Evolutionary conservation across 2,113 vertebrate genomes (phyloP), one percentile per base, ranked within the genome.

Genomic region (Argyrosomus japonicus): DNA sequence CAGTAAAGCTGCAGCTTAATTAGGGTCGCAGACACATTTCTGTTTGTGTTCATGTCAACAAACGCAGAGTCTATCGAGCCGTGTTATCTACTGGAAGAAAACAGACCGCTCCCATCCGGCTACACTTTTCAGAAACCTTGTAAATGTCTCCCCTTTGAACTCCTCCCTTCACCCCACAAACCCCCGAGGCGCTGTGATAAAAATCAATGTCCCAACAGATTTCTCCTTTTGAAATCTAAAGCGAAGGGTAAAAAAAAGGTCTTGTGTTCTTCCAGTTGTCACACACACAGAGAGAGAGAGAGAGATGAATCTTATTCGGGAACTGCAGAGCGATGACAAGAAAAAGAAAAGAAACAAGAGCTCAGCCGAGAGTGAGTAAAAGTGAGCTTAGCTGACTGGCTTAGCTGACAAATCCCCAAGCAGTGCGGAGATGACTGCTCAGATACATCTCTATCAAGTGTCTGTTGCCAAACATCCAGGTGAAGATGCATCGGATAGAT

Each of bases 361-460:
- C 87, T 68, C 53, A 70, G 72, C 81, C 14, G 15, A 72, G 64
- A 86, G 77, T 29, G 79, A 87, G 76, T 48, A 32, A 63, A 63
- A 88, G 72, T 65, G 83, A 83, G 75, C 43, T 74, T 43, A 62
- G 58, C n/a, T 2, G 77, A 85, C 43, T 76, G 65, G 73, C 64
- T 84, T 69, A 81, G 77, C 65, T 75, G 86, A 88, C 84, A 85
- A 87, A 89, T 88, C 84, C 87, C 84, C 50, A 4, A 60, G 68
- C 27, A 5, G 76, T 0, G 7, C 68, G 1, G 64, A 86, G 51
- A 84, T 78, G 86, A 85, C 74, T 29, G 73, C 69, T 62, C 75
- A 27, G 84, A 87, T 88, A 67, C 72, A 19, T 76, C 80, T 88
- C 83, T 54, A 81, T 90, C 80, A 72, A 43, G 18, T 17, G 77